phyloP scores from a whole-genome alignment of 2,797 vertebrate genomes.

The Cossypha dichroa region DNA sequence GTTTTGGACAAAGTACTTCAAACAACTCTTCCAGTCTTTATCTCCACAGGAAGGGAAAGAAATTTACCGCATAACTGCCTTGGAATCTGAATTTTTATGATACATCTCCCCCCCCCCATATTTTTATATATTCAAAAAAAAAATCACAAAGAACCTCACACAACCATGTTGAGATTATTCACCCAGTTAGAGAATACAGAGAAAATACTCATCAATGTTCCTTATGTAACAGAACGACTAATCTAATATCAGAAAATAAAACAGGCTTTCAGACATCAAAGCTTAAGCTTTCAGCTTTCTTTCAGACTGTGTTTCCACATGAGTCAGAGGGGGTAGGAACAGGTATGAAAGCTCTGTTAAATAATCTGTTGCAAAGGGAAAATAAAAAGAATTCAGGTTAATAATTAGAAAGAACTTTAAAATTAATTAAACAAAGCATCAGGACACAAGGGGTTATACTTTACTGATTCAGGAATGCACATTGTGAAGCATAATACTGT shows the following conservation, averaged over 20 bases:
- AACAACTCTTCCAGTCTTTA: not conserved
- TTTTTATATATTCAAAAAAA: not conserved
- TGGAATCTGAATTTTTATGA: not conserved
- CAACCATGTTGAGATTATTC: not conserved
- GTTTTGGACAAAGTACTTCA: not conserved
- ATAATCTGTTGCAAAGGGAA: not conserved
- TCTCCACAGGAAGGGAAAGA: not conserved
- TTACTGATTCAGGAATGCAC: not conserved
- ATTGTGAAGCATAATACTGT: not conserved
- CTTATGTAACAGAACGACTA: fast-evolving
- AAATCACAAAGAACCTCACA: too few relatives aligned
- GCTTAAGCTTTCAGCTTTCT: not conserved
- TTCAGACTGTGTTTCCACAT: not conserved
- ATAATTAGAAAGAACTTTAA: not conserved
- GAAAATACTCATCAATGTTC: not conserved
- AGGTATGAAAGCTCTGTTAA: not conserved
- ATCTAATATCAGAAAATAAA: not conserved
- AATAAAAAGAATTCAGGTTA: slow-evolving; percentile 1
- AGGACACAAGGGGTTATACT: not conserved
- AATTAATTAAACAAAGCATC: not conserved
- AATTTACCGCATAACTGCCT: not conserved
- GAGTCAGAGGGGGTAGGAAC: not conserved
- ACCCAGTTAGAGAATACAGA: not conserved
- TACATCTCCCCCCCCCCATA: not conserved
- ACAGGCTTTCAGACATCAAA: not conserved